Conservation (phyloP, 30 jellyfish, hydroid and myxozoan genomes). For the Turritopsis dohrnii region DNA sequence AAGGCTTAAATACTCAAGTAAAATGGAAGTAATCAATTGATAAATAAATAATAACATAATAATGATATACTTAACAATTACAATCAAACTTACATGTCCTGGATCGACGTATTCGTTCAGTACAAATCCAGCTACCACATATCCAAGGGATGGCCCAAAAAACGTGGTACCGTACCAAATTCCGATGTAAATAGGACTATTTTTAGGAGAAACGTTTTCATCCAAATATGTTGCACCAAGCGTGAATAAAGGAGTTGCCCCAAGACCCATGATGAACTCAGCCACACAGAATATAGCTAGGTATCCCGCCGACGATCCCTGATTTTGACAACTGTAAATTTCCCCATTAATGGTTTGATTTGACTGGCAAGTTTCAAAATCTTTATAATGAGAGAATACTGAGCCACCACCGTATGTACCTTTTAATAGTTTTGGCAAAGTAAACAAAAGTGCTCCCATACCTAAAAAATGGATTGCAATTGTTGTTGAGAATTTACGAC, state of each 20-base stretch:
- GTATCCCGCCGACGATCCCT: conserved; percentile 19
- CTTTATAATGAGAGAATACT: neutral
- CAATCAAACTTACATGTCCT: conserved; percentile 30
- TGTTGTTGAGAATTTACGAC: no score
- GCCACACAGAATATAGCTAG: conserved; percentile 44
- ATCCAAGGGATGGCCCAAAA: conserved; percentile 50
- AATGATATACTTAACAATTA: neutral
- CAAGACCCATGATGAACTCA: conserved; percentile 58
- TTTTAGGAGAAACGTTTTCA: conserved; percentile 53
- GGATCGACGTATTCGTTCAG: conserved; percentile 40
- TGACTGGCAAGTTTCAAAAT: conserved; percentile 8
- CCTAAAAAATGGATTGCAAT: no score
- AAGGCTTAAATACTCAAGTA: no score
- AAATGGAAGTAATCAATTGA: neutral
- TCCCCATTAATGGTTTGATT: conserved; percentile 28
- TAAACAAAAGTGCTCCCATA: conserved; percentile 49
- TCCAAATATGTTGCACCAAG: conserved; percentile 73
- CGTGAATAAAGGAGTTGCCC: conserved; percentile 68
- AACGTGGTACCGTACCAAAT: conserved; percentile 40
- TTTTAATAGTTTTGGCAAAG: conserved; percentile 46
- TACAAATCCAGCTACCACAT: conserved; percentile 34
- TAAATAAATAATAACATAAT: neutral
- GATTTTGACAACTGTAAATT: conserved; percentile 1
- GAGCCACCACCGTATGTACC: conserved; percentile 44
- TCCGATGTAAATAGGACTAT: conserved; percentile 65